These are phyloP conservation scores for Rhorus exstirpatorius DNA, from an alignment of 2,888 invertebrate genomes.

Conservation along the genomic window DNA sequence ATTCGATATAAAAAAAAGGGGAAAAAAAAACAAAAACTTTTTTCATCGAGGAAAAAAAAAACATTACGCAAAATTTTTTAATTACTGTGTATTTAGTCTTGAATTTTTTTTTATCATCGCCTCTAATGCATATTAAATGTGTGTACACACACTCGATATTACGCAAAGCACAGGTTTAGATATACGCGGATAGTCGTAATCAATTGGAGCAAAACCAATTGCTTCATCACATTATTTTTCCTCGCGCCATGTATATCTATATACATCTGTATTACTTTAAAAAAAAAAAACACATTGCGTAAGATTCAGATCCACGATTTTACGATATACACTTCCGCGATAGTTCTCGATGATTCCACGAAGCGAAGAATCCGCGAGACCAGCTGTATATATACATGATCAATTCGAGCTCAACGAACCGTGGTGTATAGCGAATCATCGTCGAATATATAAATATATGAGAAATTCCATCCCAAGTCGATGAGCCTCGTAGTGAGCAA, in stretches of 20 bases:
- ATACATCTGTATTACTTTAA: background rate
- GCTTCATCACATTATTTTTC: conserved; percentile 18
- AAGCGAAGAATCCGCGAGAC: conserved; percentile 31
- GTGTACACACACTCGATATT: background rate
- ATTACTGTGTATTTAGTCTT: background rate
- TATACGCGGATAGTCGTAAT: background rate
- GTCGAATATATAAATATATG: too few relatives aligned
- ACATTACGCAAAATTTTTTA: background rate
- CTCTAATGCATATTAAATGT: background rate
- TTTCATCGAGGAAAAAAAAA: conserved; percentile 1
- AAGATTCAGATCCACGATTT: conserved; percentile 6
- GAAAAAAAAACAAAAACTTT: background rate
- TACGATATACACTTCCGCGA: conserved; percentile 46
- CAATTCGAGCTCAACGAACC: conserved; percentile 33
- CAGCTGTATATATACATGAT: background rate
- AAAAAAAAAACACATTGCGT: conserved; percentile 29
- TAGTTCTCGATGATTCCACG: conserved; percentile 45
- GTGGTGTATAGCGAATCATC: background rate
- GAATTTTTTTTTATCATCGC: conserved; percentile 21
- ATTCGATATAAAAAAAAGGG: background rate
- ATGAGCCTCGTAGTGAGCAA: too few relatives aligned
- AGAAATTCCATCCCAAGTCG: too few relatives aligned
- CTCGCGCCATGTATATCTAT: background rate
- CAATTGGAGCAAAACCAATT: background rate
- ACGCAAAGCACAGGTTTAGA: background rate